A percentile compares a stretch with the other conserved stretches of the same genome.
phyloP scores from a whole-genome alignment of 2,888 invertebrate genomes.

The Caenorhabditis sp. region DNA sequence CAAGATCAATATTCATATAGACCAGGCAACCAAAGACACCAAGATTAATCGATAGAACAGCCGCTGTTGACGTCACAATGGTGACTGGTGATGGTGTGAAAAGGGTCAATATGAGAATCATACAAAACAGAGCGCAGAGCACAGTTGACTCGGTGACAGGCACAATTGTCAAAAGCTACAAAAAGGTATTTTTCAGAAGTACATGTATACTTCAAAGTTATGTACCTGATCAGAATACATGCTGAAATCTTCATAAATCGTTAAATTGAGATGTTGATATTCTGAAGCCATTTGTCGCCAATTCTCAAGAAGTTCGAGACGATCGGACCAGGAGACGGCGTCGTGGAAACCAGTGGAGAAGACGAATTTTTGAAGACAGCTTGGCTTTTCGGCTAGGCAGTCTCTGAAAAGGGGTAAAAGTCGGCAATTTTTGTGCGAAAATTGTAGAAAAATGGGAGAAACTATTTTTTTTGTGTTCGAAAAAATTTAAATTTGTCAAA shows the following conservation, averaged over 20 bases:
- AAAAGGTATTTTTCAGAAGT: not conserved
- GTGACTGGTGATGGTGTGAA: conserved; percentile 68
- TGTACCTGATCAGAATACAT: conserved; percentile 69
- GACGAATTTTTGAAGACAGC: conserved; percentile 69
- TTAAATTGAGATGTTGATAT: conserved; percentile 67
- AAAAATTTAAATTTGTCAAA: too few species aligned
- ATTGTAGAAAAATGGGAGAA: too few species aligned
- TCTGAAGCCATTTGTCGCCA: conserved; percentile 66
- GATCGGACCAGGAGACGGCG: conserved; percentile 64
- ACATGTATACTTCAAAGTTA: too few species aligned
- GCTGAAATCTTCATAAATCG: conserved; percentile 70
- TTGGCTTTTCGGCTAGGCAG: conserved; percentile 63
- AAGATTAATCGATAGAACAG: conserved; percentile 68
- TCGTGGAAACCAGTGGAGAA: conserved; percentile 70
- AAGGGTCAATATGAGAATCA: conserved; percentile 66
- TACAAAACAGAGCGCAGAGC: conserved; percentile 67
- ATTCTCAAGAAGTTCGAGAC: conserved; percentile 43
- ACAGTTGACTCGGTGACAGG: conserved; percentile 69
- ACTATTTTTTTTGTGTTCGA: too few species aligned
- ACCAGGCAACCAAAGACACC: conserved; percentile 68
- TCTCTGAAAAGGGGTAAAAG: conserved; percentile 53
- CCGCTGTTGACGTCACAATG: conserved; percentile 63
- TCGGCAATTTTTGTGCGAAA: not conserved
- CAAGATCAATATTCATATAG: conserved; percentile 66
- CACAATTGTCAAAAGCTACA: conserved; percentile 66